These are phyloP conservation scores for Sebastes schlegelii DNA, from an alignment of 2,113 vertebrate genomes.

Conservation along the genomic window DNA sequence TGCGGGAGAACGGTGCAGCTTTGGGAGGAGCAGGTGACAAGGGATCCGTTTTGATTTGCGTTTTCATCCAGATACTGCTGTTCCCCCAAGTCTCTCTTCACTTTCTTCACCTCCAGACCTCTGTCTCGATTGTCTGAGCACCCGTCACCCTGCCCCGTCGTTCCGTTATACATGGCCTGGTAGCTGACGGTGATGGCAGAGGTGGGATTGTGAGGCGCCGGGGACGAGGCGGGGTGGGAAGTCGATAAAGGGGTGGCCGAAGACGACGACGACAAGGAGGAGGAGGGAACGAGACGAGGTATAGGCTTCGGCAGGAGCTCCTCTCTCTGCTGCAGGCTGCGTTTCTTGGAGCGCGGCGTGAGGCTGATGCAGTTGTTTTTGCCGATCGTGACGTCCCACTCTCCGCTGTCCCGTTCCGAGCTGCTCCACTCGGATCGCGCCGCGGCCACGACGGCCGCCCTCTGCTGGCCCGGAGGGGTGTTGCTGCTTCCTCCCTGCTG, in stretches of 20 bases:
- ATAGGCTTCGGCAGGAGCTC: constrained; percentile 74
- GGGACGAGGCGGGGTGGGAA: constrained; percentile 36
- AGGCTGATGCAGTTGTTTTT: constrained; percentile 85
- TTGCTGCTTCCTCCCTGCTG: constrained; percentile 57
- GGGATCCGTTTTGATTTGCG: constrained; percentile 73
- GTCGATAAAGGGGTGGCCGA: constrained; percentile 34
- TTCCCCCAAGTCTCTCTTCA: constrained; percentile 83
- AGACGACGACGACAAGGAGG: constrained; percentile 52
- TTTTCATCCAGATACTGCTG: constrained; percentile 72
- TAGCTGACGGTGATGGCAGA: constrained; percentile 60
- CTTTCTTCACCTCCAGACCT: constrained; percentile 87
- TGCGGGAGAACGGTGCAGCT: constrained; percentile 42
- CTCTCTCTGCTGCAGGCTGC: constrained; percentile 88
- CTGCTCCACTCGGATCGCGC: constrained; percentile 82
- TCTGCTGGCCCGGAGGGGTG: constrained; percentile 69
- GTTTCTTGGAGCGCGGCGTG: constrained; percentile 92
- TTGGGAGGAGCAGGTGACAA: constrained; percentile 55
- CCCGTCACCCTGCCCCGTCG: constrained; percentile 63
- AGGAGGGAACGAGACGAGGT: constrained; percentile 66
- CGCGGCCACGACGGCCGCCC: constrained; percentile 78
- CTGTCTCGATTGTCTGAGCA: constrained; percentile 78
- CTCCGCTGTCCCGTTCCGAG: constrained; percentile 84
- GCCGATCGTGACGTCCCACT: constrained; percentile 85
- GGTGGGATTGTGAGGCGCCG: constrained; percentile 41
- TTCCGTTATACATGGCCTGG: constrained; percentile 78